Conservation (phyloP, 2,888 invertebrate genomes). For the Leptinotarsa tumamoca region DNA sequence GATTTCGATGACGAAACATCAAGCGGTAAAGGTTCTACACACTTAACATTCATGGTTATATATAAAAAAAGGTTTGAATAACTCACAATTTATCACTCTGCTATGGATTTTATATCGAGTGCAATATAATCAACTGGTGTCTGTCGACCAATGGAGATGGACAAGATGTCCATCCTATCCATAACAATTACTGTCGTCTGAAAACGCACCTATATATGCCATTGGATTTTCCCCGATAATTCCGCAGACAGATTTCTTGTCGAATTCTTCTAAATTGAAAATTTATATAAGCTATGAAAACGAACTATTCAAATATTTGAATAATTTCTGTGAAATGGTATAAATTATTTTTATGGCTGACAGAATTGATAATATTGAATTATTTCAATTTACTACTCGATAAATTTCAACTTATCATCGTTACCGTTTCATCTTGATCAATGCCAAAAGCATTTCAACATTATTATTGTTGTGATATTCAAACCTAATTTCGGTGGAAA, state of each 20-base stretch:
- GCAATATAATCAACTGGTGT: background rate
- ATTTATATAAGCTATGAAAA: background rate
- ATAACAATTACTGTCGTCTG: conserved; percentile 30
- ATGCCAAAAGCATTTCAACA: too few relatives aligned
- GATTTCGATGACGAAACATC: conserved; percentile 31
- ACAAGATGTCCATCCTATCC: background rate
- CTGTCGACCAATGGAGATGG: background rate
- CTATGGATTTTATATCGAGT: background rate
- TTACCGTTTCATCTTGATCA: too few relatives aligned
- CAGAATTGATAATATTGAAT: conserved; percentile 11
- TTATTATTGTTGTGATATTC: too few relatives aligned
- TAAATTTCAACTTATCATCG: background rate
- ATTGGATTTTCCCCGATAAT: conserved; percentile 21
- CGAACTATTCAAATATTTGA: conserved; percentile 12
- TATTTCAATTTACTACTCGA: conserved; percentile 7
- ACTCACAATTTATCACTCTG: background rate
- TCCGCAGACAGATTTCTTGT: background rate
- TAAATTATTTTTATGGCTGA: conserved; percentile 4
- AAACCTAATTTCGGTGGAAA: background rate
- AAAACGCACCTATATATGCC: conserved; percentile 14
- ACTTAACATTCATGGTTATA: conserved; percentile 32
- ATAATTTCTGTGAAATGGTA: conserved; percentile 19
- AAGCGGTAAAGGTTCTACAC: conserved; percentile 24
- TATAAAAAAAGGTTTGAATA: background rate
- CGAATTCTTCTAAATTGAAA: background rate